Evolutionary conservation across 2,113 vertebrate species (phyloP), one percentile per base, ranked within the genome.

Genomic region (Otus sunia): DNA sequence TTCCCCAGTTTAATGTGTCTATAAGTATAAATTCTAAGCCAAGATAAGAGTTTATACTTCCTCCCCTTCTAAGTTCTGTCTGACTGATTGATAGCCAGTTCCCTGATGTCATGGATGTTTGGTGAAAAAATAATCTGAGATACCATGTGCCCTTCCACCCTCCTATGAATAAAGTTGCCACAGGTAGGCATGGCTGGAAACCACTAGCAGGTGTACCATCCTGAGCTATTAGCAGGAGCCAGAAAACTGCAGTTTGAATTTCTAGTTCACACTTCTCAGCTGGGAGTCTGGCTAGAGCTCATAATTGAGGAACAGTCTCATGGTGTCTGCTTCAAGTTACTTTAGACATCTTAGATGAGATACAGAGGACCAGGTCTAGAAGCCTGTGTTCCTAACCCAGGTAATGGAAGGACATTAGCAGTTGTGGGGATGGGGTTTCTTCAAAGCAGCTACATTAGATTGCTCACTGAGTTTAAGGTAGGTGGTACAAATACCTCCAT

Each of bases 11-110:
- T 60, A 82, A 68, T 95, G 88, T 97, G 93, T 97, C 79, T 89
- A 52, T 69, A 90, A 92, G 86, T 96, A 93, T 92, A 93, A 95
- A 96, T 96, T 84, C 94, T 96, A 62, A 88, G 39, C 84, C 60
- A 75, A 60, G 90, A 27, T 7, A 50, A 68, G 95, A 92, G 88
- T 89, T 97, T 97, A 95, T 94, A 63, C 85, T 95, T 93, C 76
- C 52, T 92, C 39, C 83, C 72, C 73, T 37, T 97, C 95, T 94
- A 60, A 90, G 94, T 96, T 74, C 74, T 92, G 76, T 97, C 89
- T 94, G 84, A 92, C 45, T 79, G 66, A 69, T 27, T 69, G 30
- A 63, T 60, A 88, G 90, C 34, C 77, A 93, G 67, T 81, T 92
- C 79, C 86, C 94, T 90, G 83, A 77, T 90, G 62, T 91, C 62